A percentile compares a stretch with the other conserved stretches of the same genome.
These are phyloP conservation scores for Monoplex corrugatus DNA, from an alignment of 2,888 invertebrate species.

Conservation along the genomic window DNA sequence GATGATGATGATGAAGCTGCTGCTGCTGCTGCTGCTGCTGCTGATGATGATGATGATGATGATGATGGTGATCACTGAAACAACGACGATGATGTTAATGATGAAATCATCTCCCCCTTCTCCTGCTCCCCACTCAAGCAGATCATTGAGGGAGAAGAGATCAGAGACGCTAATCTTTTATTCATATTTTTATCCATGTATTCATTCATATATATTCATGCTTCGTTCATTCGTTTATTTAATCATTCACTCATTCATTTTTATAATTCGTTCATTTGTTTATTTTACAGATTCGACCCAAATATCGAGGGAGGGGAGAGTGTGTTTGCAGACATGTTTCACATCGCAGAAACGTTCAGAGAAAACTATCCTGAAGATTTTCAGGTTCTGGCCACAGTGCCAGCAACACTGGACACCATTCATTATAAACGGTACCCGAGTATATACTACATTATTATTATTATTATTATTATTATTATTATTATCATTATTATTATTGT, in stretches of 20 bases:
- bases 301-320: slow-evolving; percentile 75
- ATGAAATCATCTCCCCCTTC: too few relatives aligned
- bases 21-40: too few relatives aligned
- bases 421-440: slow-evolving; percentile 51
- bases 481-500: too few relatives aligned
- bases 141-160: too few relatives aligned
- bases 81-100: background rate
- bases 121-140: too few relatives aligned
- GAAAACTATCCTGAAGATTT: slow-evolving; percentile 68
- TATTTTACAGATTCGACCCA: slow-evolving; percentile 69
- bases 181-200: too few relatives aligned
- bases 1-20: background rate
- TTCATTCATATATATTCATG: slow-evolving; percentile 30
- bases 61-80: background rate
- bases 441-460: too few relatives aligned
- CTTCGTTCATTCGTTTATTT: slow-evolving; percentile 62
- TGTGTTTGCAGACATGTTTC: slow-evolving; percentile 70
- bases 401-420: slow-evolving; percentile 67
- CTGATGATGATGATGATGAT: background rate
- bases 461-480: too few relatives aligned
- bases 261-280: slow-evolving; percentile 63
- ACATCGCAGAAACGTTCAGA: slow-evolving; percentile 72
- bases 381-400: slow-evolving; percentile 65
- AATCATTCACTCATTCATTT: background rate
- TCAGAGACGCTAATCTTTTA: background rate